Conservation (phyloP, 2,888 invertebrate species). For the Embidobia sp. region DNA sequence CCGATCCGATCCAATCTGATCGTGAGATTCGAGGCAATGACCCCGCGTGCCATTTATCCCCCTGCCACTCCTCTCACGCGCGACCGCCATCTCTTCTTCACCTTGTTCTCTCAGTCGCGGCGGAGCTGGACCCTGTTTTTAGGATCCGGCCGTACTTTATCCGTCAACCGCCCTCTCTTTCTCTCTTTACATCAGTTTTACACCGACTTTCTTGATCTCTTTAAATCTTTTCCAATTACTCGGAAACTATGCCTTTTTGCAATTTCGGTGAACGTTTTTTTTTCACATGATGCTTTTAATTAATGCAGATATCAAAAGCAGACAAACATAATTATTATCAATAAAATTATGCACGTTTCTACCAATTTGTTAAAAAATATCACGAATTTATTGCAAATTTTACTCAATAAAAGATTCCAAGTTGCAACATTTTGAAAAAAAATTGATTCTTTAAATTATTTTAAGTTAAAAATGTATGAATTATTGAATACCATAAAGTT, state of each 20-base stretch:
- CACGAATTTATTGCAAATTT: too few relatives aligned
- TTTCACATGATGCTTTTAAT: too few relatives aligned
- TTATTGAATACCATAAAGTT: too few relatives aligned
- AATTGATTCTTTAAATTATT: too few relatives aligned
- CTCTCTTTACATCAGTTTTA: constrained; percentile 49
- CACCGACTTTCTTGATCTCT: constrained; percentile 36
- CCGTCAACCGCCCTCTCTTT: constrained; percentile 43
- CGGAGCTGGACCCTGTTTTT: constrained; percentile 35
- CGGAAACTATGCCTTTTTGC: not conserved
- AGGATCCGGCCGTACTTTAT: constrained; percentile 43
- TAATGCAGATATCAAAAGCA: too few relatives aligned
- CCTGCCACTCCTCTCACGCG: constrained; percentile 61
- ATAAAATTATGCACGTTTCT: too few relatives aligned
- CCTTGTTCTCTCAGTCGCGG: constrained; percentile 34
- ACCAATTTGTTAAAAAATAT: too few relatives aligned
- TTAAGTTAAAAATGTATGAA: too few relatives aligned
- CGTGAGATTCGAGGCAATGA: constrained; percentile 79
- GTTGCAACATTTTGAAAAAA: too few relatives aligned
- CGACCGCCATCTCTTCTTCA: constrained; percentile 39
- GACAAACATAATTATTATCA: too few relatives aligned
- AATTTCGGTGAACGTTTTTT: too few relatives aligned
- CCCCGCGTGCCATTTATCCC: constrained; percentile 80
- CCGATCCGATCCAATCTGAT: constrained; percentile 76
- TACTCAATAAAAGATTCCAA: too few relatives aligned
- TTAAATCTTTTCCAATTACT: constrained; percentile 1